Evolutionary conservation across 2,797 vertebrate genomes (phyloP), one percentile per base, ranked within the genome.

Genomic region (Malacoctenus gilli): DNA sequence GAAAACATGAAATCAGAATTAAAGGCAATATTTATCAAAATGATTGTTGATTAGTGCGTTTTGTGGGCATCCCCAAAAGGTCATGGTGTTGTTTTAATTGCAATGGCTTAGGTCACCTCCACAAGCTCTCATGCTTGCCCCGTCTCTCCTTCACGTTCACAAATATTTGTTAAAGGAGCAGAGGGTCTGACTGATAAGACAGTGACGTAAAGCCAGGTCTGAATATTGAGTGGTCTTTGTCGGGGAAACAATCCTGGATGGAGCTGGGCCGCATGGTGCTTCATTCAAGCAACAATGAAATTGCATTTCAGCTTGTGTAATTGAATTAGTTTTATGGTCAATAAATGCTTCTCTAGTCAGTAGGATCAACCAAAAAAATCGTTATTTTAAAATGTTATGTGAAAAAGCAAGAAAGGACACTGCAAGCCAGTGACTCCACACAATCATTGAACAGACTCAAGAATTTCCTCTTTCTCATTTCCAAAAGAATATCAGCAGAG

Each of bases 81-180:
- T 31, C 47, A 8, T 15, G n/a, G 14, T 22, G 38, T 39, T n/a
- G 48, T 4, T 35, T n/a, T 14, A 34, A 52, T 43, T 42, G 37
- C 42, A 1, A 43, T 38, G 21, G 13, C 20, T 9, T 21, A 39
- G 20, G 23, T 58, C 52, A 46, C 11, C 21, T 31, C 12, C 25
- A n/a, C 31, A 4, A 12, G 8, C 34, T 31, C 11, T 46, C 9
- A 34, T 72, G 65, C 67, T 63, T 77, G 53, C 75, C 34, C 57
- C 35, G 43, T 58, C 42, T 22, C 43, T 57, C 55, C 49, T 56
- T 30, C 36, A 8, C 3, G 5, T 13, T 32, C 28, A 23, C 70
- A 73, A 70, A 81, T 84, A 75, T 85, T 82, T 88, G 74, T n/a
- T 42, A 32, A 83, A 55, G 41, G 35, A 23, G 42, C 54, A 14